Evolutionary conservation across 2,888 invertebrate species (phyloP).

Genomic region (Melieria picta): DNA sequence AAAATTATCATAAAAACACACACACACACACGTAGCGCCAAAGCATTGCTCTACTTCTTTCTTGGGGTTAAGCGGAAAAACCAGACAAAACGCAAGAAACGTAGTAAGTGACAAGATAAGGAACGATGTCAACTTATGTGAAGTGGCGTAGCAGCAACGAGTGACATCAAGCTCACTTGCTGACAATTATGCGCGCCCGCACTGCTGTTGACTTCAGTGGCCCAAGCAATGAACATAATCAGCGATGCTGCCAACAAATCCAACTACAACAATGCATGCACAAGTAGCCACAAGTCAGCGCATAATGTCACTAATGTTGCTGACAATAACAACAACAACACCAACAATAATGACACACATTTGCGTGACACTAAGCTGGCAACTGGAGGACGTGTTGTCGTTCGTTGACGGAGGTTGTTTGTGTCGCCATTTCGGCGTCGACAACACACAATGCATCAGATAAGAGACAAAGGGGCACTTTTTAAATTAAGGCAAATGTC

Average conservation of each 20-base stretch:
- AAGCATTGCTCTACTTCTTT: no score
- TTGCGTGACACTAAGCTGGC: not conserved
- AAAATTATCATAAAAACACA: not conserved
- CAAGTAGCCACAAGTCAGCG: not conserved
- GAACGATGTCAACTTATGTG: not conserved
- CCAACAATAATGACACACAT: conserved; percentile 15
- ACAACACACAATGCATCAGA: no score
- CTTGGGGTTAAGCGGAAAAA: not conserved
- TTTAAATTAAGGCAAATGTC: no score
- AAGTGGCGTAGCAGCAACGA: not conserved
- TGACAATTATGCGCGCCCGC: not conserved
- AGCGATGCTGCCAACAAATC: no score
- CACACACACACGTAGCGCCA: no score
- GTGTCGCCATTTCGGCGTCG: no score
- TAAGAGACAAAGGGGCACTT: no score
- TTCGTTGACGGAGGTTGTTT: not conserved
- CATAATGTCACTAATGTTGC: not conserved
- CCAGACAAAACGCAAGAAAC: not conserved
- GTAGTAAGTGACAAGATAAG: not conserved
- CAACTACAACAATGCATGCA: not conserved
- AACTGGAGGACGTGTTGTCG: not conserved
- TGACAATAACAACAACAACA: conserved; percentile 12
- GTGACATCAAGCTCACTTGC: conserved; percentile 2
- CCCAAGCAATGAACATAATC: not conserved
- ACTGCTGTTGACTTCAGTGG: not conserved